phyloP scores from a whole-genome alignment of 2,888 invertebrate genomes.

The Mesorhabditis sp. region DNA sequence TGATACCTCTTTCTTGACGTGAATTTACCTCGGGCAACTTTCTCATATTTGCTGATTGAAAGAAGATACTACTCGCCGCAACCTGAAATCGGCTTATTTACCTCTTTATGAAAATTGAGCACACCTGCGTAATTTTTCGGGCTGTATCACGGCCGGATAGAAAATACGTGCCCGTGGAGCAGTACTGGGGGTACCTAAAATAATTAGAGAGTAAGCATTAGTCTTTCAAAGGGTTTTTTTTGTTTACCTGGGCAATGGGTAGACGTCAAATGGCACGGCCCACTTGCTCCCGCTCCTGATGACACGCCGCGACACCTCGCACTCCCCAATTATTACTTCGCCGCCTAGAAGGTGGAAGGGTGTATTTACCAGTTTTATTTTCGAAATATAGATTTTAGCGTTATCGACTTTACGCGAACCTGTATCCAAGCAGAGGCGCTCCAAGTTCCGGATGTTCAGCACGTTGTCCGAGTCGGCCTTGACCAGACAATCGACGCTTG shows the following conservation, averaged over 20 bases:
- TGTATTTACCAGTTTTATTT: too few relatives aligned
- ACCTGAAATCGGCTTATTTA: background rate
- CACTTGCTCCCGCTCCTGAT: constrained; percentile 28
- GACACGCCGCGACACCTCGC: constrained; percentile 25
- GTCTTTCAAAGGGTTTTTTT: background rate
- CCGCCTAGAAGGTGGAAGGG: too few relatives aligned
- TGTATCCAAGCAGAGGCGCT: constrained; percentile 31
- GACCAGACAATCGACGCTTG: constrained; percentile 24
- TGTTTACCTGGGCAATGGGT: constrained; percentile 11
- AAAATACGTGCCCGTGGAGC: constrained; percentile 33
- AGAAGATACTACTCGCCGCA: background rate
- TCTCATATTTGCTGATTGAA: background rate
- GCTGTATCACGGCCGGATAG: constrained; percentile 16
- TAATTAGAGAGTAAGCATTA: background rate
- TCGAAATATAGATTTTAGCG: background rate
- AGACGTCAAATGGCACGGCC: constrained; percentile 29
- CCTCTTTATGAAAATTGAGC: background rate
- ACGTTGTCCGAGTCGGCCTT: constrained; percentile 40
- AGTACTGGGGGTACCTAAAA: constrained; percentile 27
- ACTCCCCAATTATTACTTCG: constrained; percentile 21
- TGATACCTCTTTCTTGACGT: constrained; percentile 7
- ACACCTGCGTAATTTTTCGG: background rate
- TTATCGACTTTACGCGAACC: constrained; percentile 14
- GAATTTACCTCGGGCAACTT: background rate
- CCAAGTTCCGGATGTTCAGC: constrained; percentile 24